Percentiles rank a stretch among this genome's conserved stretches.
Evolutionary conservation across 2,888 invertebrate genomes (phyloP).

Genomic region (Hydropsyche betteni): DNA sequence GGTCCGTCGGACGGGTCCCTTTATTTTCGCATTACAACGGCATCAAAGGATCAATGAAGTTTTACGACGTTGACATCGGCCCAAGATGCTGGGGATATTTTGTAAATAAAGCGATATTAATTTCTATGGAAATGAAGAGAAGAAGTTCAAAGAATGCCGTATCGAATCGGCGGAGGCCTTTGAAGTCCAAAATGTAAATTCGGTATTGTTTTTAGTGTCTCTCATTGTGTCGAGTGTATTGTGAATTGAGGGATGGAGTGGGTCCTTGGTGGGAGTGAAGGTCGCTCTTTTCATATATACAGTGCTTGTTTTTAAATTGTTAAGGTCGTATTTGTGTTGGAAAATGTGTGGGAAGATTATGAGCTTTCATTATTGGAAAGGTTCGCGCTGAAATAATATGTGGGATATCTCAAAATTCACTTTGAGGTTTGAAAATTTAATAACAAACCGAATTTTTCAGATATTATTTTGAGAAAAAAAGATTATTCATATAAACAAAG

Average conservation of each 20-base stretch:
- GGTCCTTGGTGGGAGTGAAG: too few relatives aligned
- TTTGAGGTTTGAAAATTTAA: not conserved
- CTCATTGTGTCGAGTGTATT: not conserved
- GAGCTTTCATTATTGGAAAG: not conserved
- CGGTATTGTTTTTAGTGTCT: slow-evolving; percentile 24
- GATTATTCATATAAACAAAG: too few relatives aligned
- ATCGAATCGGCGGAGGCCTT: slow-evolving; percentile 10
- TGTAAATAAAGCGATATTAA: slow-evolving; percentile 28
- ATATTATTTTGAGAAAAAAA: too few relatives aligned
- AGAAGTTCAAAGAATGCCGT: slow-evolving; percentile 20
- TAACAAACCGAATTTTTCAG: too few relatives aligned
- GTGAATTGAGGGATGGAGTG: too few relatives aligned
- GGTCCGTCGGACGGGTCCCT: not conserved
- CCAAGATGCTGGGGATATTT: slow-evolving; percentile 10
- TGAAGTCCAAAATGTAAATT: slow-evolving; percentile 18
- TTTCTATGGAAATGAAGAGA: slow-evolving; percentile 28
- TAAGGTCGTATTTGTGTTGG: not conserved
- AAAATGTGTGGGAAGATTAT: not conserved
- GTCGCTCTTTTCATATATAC: too few relatives aligned
- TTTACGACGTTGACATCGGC: slow-evolving; percentile 22
- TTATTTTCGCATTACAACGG: slow-evolving; percentile 29
- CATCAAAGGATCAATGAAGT: slow-evolving; percentile 30
- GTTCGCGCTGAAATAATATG: not conserved
- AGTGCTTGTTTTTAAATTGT: too few relatives aligned
- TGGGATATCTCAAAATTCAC: not conserved